Evolutionary conservation across 2,113 vertebrate genomes (phyloP), one percentile per base, ranked within the genome.

Genomic region (Eurystomus gularis): DNA sequence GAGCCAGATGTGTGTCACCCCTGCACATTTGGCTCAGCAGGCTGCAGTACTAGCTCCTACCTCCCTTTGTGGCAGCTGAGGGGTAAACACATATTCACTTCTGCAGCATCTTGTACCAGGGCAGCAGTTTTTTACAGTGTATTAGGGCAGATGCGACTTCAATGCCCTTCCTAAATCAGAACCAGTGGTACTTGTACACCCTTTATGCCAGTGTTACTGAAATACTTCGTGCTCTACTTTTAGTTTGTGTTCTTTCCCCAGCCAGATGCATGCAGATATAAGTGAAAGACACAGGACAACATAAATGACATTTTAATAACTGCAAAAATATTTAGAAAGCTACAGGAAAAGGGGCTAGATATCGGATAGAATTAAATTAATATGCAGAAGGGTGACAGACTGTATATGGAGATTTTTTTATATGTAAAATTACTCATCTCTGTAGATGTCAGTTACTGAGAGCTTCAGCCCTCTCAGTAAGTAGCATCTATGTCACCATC

Each of bases 11-110:
- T 16, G 21, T 39, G 48, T 44, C 71, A 33, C 46, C 51, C 58
- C 46, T 2, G 2, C 28, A 10, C 2, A 0, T 19, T 4, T 14
- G 28, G 49, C 57, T 58, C 61, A 18, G 4, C 11, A 25, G 33
- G 15, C 15, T n/a, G 76, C 57, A 52, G 54, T 17, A 19, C 8
- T 16, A 75, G 37, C 75, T 71, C 76, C 70, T 29, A 0, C 20
- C 7, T 72, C 16, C 17, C 42, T 17, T 71, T 83, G 48, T 54
- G 79, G 3, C 42, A 80, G 20, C 71, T 42, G 35, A 42, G 77
- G 76, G 10, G 60, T 65, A 19, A 68, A 20, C 21, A 28, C n/a
- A 5, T 0, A 1, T 4, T 78, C 49, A 10, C 42, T 54, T 39
- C 57, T 85, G 40, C 70, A 73, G 54, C 51, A 24, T 19, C 42